A percentile compares a stretch with the other conserved stretches of the same genome.
phyloP scores from a whole-genome alignment of 1,140 invertebrate species.

The Achroia grisella region DNA sequence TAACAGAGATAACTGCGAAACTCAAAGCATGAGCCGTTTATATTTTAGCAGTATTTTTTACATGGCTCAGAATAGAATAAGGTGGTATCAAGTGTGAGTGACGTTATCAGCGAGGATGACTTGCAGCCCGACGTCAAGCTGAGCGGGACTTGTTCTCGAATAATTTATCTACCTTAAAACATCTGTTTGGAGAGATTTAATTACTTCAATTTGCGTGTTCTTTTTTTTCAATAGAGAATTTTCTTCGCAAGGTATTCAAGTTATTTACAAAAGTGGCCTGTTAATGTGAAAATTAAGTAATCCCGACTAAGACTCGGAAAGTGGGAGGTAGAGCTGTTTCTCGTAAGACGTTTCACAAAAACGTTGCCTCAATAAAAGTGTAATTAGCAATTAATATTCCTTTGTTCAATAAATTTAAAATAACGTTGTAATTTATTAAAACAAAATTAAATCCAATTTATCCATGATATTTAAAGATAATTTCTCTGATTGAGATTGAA shows the following conservation, averaged over 20 bases:
- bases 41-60: not conserved
- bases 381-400: no score
- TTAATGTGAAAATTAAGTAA: slow-evolving; percentile 3
- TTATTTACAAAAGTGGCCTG: slow-evolving; percentile 1
- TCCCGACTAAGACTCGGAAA: not conserved
- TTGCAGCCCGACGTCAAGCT: not conserved
- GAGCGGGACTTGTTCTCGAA: not conserved
- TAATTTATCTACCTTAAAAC: not conserved
- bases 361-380: no score
- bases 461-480: no score
- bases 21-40: no score
- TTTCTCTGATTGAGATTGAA: no score
- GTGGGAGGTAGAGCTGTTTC: not conserved
- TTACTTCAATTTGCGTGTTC: not conserved
- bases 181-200: slow-evolving; percentile 1
- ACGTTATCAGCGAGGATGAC: not conserved
- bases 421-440: no score
- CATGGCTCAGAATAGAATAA: not conserved
- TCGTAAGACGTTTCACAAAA: no score
- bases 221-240: slow-evolving; percentile 3
- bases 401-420: no score
- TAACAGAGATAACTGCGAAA: no score
- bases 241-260: not conserved
- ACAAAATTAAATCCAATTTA: no score
- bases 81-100: not conserved